Conservation (phyloP, 2,888 invertebrate species). For the Tetranychus piercei region DNA sequence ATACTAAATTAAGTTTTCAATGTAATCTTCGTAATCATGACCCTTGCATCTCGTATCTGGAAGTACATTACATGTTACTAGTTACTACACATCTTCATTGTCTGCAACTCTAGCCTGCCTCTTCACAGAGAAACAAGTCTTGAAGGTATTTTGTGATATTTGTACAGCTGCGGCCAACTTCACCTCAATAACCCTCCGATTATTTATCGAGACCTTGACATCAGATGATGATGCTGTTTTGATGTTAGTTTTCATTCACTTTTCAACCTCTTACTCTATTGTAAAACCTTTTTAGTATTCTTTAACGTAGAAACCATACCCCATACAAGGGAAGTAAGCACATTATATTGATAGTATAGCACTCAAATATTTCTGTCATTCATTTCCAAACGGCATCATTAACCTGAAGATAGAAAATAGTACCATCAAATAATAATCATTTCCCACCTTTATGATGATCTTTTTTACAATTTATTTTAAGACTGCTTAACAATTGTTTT, state of each 20-base stretch:
- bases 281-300: constrained; percentile 8
- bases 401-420: not conserved
- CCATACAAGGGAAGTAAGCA: no score
- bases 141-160: constrained; percentile 74
- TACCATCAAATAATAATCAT: not conserved
- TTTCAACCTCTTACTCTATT: not conserved
- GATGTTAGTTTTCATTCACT: constrained; percentile 4
- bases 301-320: not conserved
- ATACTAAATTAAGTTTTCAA: constrained; percentile 7
- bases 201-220: constrained; percentile 70
- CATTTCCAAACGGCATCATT: not conserved
- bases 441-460: not conserved
- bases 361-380: not conserved
- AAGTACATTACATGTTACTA: constrained; percentile 48
- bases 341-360: constrained; percentile 28
- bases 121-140: constrained; percentile 53
- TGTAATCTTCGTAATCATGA: constrained; percentile 68
- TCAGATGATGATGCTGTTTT: not conserved
- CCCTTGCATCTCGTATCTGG: constrained; percentile 79
- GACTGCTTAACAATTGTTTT: constrained; percentile 36
- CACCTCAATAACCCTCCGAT: constrained; percentile 84
- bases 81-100: not conserved
- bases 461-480: not conserved
- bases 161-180: constrained; percentile 68
- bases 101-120: not conserved